phyloP scores from a whole-genome alignment of 2,888 invertebrate genomes.

The Podabrus alpinus region DNA sequence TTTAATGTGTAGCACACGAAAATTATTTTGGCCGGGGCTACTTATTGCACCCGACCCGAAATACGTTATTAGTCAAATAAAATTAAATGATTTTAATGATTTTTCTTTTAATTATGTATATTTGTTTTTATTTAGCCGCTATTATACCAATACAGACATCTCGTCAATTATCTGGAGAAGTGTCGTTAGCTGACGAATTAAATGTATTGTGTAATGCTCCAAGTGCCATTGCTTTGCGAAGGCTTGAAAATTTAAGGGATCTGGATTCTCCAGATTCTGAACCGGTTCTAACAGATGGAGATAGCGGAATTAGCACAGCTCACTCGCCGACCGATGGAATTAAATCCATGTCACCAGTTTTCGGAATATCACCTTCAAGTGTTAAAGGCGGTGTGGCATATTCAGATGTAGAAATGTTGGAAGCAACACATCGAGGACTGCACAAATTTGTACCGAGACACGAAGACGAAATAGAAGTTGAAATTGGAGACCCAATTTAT shows the following conservation, averaged over 20 bases:
- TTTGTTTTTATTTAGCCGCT: conserved; percentile 60
- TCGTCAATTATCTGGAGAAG: conserved; percentile 63
- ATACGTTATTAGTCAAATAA: background rate
- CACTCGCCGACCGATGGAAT: conserved; percentile 87
- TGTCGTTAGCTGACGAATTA: conserved; percentile 73
- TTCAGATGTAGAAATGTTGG: conserved; percentile 65
- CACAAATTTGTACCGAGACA: conserved; percentile 96
- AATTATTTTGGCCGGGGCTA: too few relatives aligned
- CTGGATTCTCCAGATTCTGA: conserved; percentile 89
- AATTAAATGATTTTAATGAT: too few relatives aligned
- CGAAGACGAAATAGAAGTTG: conserved; percentile 93
- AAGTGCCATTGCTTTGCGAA: conserved; percentile 68
- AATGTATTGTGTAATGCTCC: conserved; percentile 56
- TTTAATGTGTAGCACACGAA: too few relatives aligned
- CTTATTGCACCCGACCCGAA: background rate
- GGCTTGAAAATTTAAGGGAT: conserved; percentile 75
- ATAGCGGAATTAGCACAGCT: conserved; percentile 90
- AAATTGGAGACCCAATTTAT: conserved; percentile 96
- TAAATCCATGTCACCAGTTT: conserved; percentile 76
- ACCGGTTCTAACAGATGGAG: conserved; percentile 76
- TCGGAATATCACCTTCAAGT: conserved; percentile 58
- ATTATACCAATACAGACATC: conserved; percentile 63
- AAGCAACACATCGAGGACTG: conserved; percentile 93
- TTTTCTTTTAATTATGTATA: background rate
- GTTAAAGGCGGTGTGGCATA: conserved; percentile 78